Evolutionary conservation across 1,140 invertebrate genomes (phyloP).

Genomic region (Saccostrea cuccullata): DNA sequence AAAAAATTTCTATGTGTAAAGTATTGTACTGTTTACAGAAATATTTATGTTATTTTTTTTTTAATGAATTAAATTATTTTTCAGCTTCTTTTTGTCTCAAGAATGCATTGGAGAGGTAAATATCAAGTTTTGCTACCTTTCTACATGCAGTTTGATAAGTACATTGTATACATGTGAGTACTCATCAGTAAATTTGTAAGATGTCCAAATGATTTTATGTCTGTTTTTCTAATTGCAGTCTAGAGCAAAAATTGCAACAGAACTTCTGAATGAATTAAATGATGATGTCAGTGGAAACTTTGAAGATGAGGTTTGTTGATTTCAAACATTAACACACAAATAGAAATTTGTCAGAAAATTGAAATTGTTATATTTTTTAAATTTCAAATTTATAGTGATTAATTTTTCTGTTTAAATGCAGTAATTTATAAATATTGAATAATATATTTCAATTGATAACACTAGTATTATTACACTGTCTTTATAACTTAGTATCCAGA

Average conservation of each 20-base stretch:
- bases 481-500: constrained; percentile 82
- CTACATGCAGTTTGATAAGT: not conserved
- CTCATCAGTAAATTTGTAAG: not conserved
- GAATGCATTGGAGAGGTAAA: constrained; percentile 86
- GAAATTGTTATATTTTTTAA: not conserved
- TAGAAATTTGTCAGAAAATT: not conserved
- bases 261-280: constrained; percentile 92
- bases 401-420: no score
- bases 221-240: constrained; percentile 78
- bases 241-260: constrained; percentile 89
- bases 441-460: not conserved
- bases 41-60: not conserved
- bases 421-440: no score
- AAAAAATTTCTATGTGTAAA: no score
- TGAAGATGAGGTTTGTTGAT: constrained; percentile 86
- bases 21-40: not conserved
- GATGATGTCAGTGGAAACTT: constrained; percentile 94
- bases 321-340: not conserved
- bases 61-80: constrained; percentile 65
- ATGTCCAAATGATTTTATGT: not conserved
- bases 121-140: not conserved
- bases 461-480: not conserved
- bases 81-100: constrained; percentile 91
- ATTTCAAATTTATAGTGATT: no score
- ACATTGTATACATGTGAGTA: not conserved